Evolutionary conservation across 2,113 vertebrate genomes (phyloP).

Genomic region (Ginglymostoma cirratum): DNA sequence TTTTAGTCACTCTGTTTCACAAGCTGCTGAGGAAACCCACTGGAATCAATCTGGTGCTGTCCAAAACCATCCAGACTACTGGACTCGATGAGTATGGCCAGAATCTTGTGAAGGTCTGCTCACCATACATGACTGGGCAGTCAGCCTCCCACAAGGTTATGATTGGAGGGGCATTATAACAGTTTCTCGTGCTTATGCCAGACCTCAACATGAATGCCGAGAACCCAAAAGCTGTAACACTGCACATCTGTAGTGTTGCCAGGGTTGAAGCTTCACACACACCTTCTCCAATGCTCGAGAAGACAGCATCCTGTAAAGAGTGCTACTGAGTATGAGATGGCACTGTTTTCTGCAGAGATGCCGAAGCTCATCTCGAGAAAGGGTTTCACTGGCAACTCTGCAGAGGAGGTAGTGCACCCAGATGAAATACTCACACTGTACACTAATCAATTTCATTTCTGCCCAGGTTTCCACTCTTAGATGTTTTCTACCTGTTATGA

Average conservation of each 20-base stretch:
- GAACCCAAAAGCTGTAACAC: neutral
- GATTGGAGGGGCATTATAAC: neutral
- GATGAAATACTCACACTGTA: neutral
- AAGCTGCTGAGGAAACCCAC: neutral
- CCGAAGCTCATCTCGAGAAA: neutral
- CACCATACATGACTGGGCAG: neutral
- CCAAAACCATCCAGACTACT: slow-evolving; percentile 12
- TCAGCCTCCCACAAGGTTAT: neutral
- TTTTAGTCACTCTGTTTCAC: neutral
- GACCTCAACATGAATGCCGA: neutral
- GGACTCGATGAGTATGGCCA: neutral
- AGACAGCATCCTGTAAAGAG: neutral
- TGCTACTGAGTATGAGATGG: neutral
- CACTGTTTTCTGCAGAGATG: neutral
- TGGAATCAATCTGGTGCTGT: neutral
- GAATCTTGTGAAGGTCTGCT: neutral
- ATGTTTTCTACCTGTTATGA: neutral
- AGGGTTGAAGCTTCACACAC: neutral
- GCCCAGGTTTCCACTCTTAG: neutral
- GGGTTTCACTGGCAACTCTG: neutral
- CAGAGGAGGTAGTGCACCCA: neutral
- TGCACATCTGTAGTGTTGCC: neutral
- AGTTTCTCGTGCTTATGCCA: neutral
- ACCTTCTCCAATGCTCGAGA: neutral
- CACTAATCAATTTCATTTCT: neutral